Base-by-base conservation (phyloP, 2,888 invertebrate genomes). In the Gymnosoma rotundatum region DNA sequence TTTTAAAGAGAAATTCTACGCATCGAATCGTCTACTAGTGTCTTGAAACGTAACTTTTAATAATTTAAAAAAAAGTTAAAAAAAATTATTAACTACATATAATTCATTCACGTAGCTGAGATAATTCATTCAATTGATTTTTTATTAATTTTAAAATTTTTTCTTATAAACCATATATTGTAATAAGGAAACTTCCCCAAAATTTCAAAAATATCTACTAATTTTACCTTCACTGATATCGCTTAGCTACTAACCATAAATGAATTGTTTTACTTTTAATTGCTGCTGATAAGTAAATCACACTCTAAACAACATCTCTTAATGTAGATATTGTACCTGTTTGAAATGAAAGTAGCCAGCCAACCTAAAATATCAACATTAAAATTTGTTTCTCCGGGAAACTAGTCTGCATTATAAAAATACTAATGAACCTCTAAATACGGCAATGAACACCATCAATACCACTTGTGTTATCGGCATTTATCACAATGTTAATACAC, bases 371-470 rank as follows among this genome's bases (percentile, higher is more conserved):
- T 21, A 42, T 66, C 56, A 58, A 56, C 20, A 32, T 16, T 32
- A 56, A 64, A 21, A 21, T 58, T 58, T 20, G 64, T 75, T 74
- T 83, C 74, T 64, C 50, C 63, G 73, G 61, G 12, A 73, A 73
- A 73, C 78, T n/a, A 32, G 73, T 78, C 63, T 69, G 58, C 74
- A 70, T 72, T 78, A 38, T 50, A 58, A 76, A 64, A 32, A 58
- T 58, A 48, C 2, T 67, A 74, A 63, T 63, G 32, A 36, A 58
- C 38, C 36, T 20, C 25, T 38, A 9, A 38, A 60, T 36, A 50
- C 10, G 48, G 7, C 58, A 58, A 18, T 60, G 66, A 21, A 76
- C n/a, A 25, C 58, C 6, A 20, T 52, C 36, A 66, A 63, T 56
- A 67, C 0, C 50, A 32, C 14, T 60, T 50, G 20, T 36, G 50